Percentiles rank a stretch among this genome's conserved stretches.
Conservation (phyloP, 2,113 vertebrate species). For the Menidia beryllina region DNA sequence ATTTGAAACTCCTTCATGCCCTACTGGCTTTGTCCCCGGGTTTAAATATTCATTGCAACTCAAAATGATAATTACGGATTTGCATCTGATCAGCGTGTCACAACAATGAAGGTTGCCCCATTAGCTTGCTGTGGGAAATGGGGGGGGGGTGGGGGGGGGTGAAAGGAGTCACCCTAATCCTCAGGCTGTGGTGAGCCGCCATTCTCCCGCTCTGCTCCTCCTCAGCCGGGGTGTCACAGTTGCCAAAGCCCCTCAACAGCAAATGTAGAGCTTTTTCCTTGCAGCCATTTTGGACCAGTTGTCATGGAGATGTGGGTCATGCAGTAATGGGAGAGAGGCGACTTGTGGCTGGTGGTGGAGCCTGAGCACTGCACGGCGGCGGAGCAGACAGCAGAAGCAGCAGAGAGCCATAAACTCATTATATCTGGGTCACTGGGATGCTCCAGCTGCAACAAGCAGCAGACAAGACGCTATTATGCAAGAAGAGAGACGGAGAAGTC, state of each 20-base stretch:
- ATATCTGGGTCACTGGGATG: slow-evolving; percentile 93
- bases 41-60: slow-evolving; percentile 59
- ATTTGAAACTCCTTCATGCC: slow-evolving; percentile 27
- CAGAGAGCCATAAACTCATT: slow-evolving; percentile 83
- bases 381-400: slow-evolving; percentile 54
- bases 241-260: slow-evolving; percentile 15
- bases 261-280: slow-evolving; percentile 23
- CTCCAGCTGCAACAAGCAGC: slow-evolving; percentile 78
- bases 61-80: slow-evolving; percentile 57
- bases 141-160: slow-evolving; percentile 29
- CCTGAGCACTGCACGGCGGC: slow-evolving; percentile 65
- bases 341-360: slow-evolving; percentile 77
- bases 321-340: slow-evolving; percentile 79
- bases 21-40: slow-evolving; percentile 49
- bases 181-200: slow-evolving; percentile 36
- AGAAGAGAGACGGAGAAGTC: slow-evolving; percentile 57
- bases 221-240: slow-evolving; percentile 38
- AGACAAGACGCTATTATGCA: slow-evolving; percentile 76
- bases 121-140: slow-evolving; percentile 38
- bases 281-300: slow-evolving; percentile 80
- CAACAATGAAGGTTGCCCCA: slow-evolving; percentile 72
- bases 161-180: slow-evolving; percentile 66
- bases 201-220: slow-evolving; percentile 33
- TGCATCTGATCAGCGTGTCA: slow-evolving; percentile 70
- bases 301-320: slow-evolving; percentile 92